Evolutionary conservation across 2,797 vertebrate species (phyloP), one percentile per base, ranked within the genome.

Genomic region (Urocyon cinereoargenteus): DNA sequence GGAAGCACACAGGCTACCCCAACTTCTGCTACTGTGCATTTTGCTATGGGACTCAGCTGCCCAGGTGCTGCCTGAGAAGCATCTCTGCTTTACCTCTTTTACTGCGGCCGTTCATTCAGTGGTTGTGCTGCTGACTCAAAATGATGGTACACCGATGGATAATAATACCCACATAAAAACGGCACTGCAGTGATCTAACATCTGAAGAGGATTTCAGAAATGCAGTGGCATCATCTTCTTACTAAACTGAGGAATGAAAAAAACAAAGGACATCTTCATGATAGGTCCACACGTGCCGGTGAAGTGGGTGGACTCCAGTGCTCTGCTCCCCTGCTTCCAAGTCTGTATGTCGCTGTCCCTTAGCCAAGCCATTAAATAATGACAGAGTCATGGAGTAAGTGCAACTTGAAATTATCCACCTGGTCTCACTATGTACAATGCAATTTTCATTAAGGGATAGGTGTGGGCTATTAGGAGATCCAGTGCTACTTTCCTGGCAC

Each of bases 131-230:
- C 84, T 94, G 83, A 93, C 22, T 73, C 36, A 75, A 70, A 64
- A 73, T 13, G 24, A 86, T 45, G 24, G 2, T 5, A 36, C 14
- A 40, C 3, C 61, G n/a, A 7, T 2, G 10, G 57, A 81, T 31
- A 36, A 31, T 26, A 61, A 62, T 45, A 92, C 6, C 40, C 75
- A 28, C 21, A 18, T 5, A 61, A 85, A 66, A 24, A 62, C 0
- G 1, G 36, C 66, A n/a, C 2, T 34, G 64, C 61, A 72, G 22
- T 40, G 31, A 86, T 26, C 73, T 57, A 40, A 72, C n/a, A 73
- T 78, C 31, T 12, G n/a, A 64, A 66, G 57, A 92, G 53, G 57
- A 72, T 91, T 92, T 94, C 78, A 91, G 70, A 91, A 97, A 64
- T 66, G 31, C 62, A 68, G 45, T 31, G 49, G 36, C 24, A 36